Evolutionary conservation across 2,888 invertebrate genomes (phyloP), one percentile per base, ranked within the genome.

Genomic region (Drosophila imparisetae): DNA sequence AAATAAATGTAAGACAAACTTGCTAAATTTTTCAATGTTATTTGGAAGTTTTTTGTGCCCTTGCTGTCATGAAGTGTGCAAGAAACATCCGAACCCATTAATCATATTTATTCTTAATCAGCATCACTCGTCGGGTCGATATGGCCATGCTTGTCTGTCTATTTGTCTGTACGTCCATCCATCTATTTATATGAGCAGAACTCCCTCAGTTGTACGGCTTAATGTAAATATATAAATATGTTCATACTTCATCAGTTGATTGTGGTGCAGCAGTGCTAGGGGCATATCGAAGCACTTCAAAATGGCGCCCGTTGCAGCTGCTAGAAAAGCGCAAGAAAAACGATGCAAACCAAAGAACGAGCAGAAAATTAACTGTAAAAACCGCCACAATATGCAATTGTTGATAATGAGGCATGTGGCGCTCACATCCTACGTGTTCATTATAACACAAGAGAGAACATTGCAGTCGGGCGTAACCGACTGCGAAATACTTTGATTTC

Each of bases 401-500:
- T 79, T 84, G 75, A 89, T 85, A 89, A 85, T 85, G 90, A 85
- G 90, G 88, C 85, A 85, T 85, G 85, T 89, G 81, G 89, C 80
- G 77, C 73, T 81, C 87, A 89, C 81, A 87, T 85, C 85, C 85
- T 81, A 68, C 63, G 62, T 68, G 69, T 69, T 75, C 74, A 64
- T 3, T n/a, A 0, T 32, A 11, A 32, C 32, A 34, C 34, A 34
- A 34, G 34, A 34, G 13, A 13, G 34, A 13, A 34, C 34, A 5
- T 34, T 34, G 34, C 13, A 34, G 34, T 34, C 34, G 34, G 13
- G 34, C 34, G 34, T 34, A 13, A 13, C 13, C 34, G 34, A 34
- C 34, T 34, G 34, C 34, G 34, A 34, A 34, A 34, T 34, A 34
- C 34, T 34, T 34, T 34, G 13, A 34, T 34, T 13, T 13, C 5